Base-by-base conservation (phyloP, 2,888 invertebrate genomes). In the Dichetophora obliterata region DNA sequence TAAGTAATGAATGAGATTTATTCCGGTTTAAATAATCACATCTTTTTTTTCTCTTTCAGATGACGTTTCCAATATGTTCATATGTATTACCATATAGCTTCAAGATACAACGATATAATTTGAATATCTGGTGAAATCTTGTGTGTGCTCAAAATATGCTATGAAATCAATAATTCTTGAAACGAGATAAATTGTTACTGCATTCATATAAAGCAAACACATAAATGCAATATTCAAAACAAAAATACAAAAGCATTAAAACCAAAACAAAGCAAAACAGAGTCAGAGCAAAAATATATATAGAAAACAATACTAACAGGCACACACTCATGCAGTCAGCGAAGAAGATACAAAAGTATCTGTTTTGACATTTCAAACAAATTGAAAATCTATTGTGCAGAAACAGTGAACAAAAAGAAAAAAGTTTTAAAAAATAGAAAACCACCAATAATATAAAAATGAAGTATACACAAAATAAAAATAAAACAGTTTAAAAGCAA, bases 301-400 rank as follows among this genome's bases (percentile, higher is more conserved):
- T 14, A 59, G 16, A 11, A 59, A 59, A 59, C 27, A 11, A 5
- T 27, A 59, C 22, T 43, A 43, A 43, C 43, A 43, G 11, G 14
- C 11, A 43, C 43, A 43, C 11, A 43, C 1, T 8, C 11, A 59
- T 14, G 27, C 59, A 57, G 24, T 22, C 3, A 5, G 24, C 57
- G 27, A 27, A 43, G 24, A 59, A 66, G 43, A 66, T 48, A 43
- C 48, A 66, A 66, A 66, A 66, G 48, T 54, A 43, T 59, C 59
- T 71, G 57, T 59, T 59, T 37, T 59, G 71, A 71, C 43, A 71
- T 71, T 43, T 71, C 22, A 59, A 71, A 43, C 27, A 57, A 71
- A 71, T 59, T 57, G 57, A 57, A 57, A 70, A 57, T 50, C 14
- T 27, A 68, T 50, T 50, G 52, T 68, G 68, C 48, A 27, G 43